Evolutionary conservation across 2,113 vertebrate genomes (phyloP).

Genomic region (Sturnira hondurensis): DNA sequence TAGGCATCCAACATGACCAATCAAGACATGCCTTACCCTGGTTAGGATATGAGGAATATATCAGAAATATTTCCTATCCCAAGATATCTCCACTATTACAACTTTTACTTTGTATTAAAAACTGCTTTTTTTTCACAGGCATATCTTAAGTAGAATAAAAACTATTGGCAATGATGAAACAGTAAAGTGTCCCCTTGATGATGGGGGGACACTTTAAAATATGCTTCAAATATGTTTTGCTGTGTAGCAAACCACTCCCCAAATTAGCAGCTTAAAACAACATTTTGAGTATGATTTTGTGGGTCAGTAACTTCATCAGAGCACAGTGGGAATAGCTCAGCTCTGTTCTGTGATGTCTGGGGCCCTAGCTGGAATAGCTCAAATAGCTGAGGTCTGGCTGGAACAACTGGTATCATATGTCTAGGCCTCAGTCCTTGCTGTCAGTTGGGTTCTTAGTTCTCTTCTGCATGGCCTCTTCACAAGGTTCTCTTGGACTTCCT

Average conservation of each 20-base stretch:
- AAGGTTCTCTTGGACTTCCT: not conserved
- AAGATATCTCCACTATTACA: not conserved
- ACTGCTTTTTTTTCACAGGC: not conserved
- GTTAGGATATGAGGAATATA: not conserved
- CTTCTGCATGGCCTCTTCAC: not conserved
- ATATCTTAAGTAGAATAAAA: not conserved
- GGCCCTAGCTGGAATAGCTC: not conserved
- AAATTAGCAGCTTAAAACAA: not conserved
- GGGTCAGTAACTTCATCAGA: not conserved
- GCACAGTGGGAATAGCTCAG: not conserved
- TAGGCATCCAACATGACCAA: not conserved
- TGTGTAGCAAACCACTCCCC: not conserved
- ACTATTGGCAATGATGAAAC: not conserved
- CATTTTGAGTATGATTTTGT: not conserved
- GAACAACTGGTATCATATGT: not conserved
- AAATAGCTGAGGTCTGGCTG: not conserved
- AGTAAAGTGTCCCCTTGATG: not conserved
- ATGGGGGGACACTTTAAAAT: too few species aligned
- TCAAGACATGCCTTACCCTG: not conserved
- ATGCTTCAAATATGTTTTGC: not conserved
- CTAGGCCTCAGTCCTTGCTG: not conserved
- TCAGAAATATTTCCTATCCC: not conserved
- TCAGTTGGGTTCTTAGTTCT: not conserved
- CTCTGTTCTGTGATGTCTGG: not conserved
- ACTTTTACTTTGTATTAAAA: not conserved